Evolutionary conservation across 2,113 vertebrate species (phyloP).

Genomic region (Lagenorhynchus albirostris): DNA sequence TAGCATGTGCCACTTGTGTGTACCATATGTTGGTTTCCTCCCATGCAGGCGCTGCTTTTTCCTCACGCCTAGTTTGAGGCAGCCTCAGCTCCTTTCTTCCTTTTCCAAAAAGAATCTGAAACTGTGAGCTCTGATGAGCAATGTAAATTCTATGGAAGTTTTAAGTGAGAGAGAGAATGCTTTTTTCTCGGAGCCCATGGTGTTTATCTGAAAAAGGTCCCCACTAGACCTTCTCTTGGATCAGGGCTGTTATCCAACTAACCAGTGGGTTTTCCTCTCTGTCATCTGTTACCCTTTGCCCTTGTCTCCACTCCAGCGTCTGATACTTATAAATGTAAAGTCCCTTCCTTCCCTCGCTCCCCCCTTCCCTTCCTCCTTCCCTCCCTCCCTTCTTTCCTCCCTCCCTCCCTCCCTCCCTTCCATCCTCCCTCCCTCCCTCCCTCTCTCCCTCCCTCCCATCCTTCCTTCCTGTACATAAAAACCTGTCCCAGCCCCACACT

Average conservation of each 20-base stretch:
- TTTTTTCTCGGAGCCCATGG: neutral
- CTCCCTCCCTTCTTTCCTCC: fast-evolving
- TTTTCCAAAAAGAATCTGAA: neutral
- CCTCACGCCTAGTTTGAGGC: neutral
- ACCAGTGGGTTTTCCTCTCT: neutral
- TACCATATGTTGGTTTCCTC: slow-evolving; percentile 38
- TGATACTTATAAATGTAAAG: neutral
- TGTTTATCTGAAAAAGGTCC: neutral
- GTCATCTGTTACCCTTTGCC: neutral
- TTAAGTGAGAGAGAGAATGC: neutral
- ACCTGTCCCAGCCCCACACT: neutral
- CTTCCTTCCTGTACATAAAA: neutral
- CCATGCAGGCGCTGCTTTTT: neutral
- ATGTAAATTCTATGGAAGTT: neutral
- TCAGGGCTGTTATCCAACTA: neutral
- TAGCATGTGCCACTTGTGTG: neutral
- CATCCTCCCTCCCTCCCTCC: too few species aligned
- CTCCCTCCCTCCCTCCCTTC: too few species aligned
- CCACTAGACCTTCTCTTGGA: neutral
- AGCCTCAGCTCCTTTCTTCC: neutral
- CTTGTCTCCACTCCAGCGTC: neutral
- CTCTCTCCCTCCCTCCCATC: neutral
- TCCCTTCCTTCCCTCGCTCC: neutral
- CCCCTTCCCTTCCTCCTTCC: too few species aligned
- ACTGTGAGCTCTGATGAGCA: neutral